Evolutionary conservation across 2,113 vertebrate genomes (phyloP), one percentile per base, ranked within the genome.

Genomic region (Prietella phreatophila): DNA sequence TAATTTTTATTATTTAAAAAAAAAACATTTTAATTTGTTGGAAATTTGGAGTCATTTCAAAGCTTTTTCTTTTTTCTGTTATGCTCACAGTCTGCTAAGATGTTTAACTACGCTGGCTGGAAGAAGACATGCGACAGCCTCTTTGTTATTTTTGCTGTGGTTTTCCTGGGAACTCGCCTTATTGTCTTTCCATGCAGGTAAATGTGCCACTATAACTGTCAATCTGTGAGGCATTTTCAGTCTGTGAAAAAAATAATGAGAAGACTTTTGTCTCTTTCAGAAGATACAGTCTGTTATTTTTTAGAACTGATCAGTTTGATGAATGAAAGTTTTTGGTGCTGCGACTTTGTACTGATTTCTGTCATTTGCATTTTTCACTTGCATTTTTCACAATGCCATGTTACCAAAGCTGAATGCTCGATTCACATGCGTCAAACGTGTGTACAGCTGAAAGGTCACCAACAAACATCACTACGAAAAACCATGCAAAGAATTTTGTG

Each of bases 31-130:
- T 13, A 0, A 13, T 20, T 2, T 25, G 8, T 42, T 22, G 19
- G 10, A 42, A 42, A 47, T 78, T 78, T 78, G 75, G 19, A 75
- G 36, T 10, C 17, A 22, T 47, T 36, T 61, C 22, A 60, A 42
- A 5, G 60, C 25, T 47, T 15, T 39, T 39, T 47, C 56, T 33
- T 42, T 30, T 69, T 50, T 22, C 17, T 88, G 50, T 87, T 33
- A 11, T 61, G 22, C 82, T 61, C 73, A 80, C 89, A 98, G 97
- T 95, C 94, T 87, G 96, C 96, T 19, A 98, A 98, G 93, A 96
- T 97, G 94, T 94, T 96, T 86, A 96, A 97, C 92, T 98, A 98
- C 36, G 95, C 94, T 10, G 95, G 95, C 86, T 96, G 96, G 97
- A 95, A 93, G 27, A 95, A 79, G 81, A 95, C 91, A 0, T 97